Evolutionary conservation across 37 sponge, comb jelly and placozoan species (phyloP).

Genomic region (Hormiphora californensis): DNA sequence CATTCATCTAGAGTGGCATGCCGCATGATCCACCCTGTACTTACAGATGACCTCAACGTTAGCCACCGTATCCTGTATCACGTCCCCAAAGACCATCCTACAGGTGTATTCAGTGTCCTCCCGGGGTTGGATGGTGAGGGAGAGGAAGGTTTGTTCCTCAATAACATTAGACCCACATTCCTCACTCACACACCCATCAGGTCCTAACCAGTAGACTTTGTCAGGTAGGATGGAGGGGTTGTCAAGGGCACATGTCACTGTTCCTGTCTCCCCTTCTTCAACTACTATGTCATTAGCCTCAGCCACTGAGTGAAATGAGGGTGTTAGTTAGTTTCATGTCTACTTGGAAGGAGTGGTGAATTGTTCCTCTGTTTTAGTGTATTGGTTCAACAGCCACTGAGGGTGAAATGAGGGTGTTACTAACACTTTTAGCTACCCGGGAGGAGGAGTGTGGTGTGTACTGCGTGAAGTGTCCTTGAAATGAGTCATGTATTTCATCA

Average conservation of each 20-base stretch:
- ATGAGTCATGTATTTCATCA: no score
- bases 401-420: no score
- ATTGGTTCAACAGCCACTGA: no score
- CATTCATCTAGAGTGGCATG: no score
- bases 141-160: neutral
- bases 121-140: constrained; percentile 10
- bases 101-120: constrained; percentile 36
- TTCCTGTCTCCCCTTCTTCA: constrained; percentile 12
- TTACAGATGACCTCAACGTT: constrained; percentile 20
- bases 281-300: neutral
- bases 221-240: neutral
- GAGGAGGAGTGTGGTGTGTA: no score
- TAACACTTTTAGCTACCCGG: no score
- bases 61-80: neutral
- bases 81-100: neutral
- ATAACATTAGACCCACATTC: neutral
- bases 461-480: no score
- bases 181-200: constrained; percentile 18
- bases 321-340: no score
- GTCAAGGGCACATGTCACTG: constrained; percentile 16
- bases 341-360: no score
- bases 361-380: no score
- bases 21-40: neutral
- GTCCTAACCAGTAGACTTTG: neutral
- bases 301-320: constrained; percentile 22